These are phyloP conservation scores for Mastomys coucha DNA, from an alignment of 2,113 vertebrate species.

Conservation along the genomic window DNA sequence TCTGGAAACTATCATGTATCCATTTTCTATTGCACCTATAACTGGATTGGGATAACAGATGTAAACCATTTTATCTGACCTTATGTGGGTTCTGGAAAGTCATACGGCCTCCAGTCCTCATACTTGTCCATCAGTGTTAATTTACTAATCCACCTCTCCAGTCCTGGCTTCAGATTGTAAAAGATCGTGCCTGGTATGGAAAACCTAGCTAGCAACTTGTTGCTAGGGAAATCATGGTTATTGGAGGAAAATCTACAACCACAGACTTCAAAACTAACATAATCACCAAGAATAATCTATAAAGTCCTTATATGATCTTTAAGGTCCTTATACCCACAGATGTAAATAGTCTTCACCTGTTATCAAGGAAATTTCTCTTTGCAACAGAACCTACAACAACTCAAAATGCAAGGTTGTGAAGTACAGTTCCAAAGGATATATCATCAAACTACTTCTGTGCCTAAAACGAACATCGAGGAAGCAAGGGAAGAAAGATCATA, in stretches of 20 bases:
- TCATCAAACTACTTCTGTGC: not conserved
- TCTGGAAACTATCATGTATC: not conserved
- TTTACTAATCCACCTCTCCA: not conserved
- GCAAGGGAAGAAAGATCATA: not conserved
- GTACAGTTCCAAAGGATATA: not conserved
- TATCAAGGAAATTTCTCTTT: not conserved
- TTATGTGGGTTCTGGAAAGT: not conserved
- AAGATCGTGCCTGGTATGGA: not conserved
- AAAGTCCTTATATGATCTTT: not conserved
- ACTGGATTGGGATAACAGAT: not conserved
- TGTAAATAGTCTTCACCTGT: not conserved
- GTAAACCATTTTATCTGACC: not conserved
- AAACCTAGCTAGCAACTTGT: not conserved
- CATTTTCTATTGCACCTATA: not conserved
- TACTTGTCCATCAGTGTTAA: not conserved
- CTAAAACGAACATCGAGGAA: not conserved
- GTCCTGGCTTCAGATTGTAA: not conserved
- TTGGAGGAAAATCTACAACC: not conserved
- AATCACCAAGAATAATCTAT: not conserved
- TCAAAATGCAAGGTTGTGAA: not conserved
- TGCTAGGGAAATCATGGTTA: not conserved
- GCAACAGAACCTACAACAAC: not conserved
- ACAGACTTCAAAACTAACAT: not conserved
- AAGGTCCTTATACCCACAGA: not conserved
- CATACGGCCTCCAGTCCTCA: not conserved